Conservation (phyloP, 1,140 invertebrate genomes). For the Megalonaias nervosa region DNA sequence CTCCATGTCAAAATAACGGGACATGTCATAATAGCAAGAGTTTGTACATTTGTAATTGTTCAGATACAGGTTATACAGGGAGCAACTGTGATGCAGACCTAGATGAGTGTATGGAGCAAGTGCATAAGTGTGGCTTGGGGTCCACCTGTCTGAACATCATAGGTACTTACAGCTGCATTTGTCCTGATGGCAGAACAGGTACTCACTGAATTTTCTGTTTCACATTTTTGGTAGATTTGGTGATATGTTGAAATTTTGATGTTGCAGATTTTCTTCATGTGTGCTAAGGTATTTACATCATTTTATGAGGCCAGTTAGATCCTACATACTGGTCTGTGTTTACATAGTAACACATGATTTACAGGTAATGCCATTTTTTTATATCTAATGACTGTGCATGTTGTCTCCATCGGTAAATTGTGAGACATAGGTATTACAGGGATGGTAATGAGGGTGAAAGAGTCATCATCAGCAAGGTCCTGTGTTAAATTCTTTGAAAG, state of each 20-base stretch:
- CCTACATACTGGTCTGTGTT: no score
- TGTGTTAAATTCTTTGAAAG: no score
- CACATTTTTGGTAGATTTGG: conserved; percentile 46
- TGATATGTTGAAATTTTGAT: not conserved
- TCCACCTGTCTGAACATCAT: conserved; percentile 19
- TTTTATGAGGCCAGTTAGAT: no score
- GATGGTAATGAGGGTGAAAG: no score
- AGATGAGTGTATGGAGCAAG: conserved; percentile 57
- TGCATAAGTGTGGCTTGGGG: conserved; percentile 13
- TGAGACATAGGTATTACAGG: no score
- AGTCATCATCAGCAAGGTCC: no score
- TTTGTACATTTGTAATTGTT: conserved; percentile 86
- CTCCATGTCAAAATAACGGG: conserved; percentile 88
- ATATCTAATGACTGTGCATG: no score
- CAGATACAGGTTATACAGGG: conserved; percentile 56
- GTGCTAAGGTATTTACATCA: no score
- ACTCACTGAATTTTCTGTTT: not conserved
- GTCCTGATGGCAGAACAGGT: not conserved
- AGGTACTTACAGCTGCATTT: conserved; percentile 14
- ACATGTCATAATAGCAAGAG: conserved; percentile 77
- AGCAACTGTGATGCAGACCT: conserved; percentile 75
- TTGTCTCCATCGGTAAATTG: no score
- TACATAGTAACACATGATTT: no score
- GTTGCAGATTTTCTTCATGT: no score
- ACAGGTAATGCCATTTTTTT: no score